Evolutionary conservation across 2,888 invertebrate species (phyloP).

Genomic region (Tortrix viridana): DNA sequence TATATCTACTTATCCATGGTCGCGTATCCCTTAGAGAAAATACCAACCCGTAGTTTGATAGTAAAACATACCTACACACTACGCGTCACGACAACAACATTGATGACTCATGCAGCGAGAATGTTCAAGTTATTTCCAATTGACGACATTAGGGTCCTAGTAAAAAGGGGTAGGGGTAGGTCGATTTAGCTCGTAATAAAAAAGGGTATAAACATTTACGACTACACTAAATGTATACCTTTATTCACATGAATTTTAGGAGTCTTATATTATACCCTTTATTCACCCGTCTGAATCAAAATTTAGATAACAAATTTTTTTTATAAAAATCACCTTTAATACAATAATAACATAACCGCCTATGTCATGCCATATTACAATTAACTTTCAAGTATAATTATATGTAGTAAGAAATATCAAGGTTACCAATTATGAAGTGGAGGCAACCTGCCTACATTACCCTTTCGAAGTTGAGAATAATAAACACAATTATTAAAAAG

Average conservation of each 20-base stretch:
- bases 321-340: neutral
- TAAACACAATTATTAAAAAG: neutral
- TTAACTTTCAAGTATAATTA: conserved; percentile 37
- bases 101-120: conserved; percentile 18
- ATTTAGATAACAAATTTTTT: neutral
- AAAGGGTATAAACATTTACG: too few relatives aligned
- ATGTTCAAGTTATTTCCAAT: neutral
- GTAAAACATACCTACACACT: neutral
- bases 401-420: conserved; percentile 34
- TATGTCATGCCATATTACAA: conserved; percentile 18
- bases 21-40: neutral
- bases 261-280: too few relatives aligned
- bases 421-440: conserved; percentile 29
- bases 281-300: too few relatives aligned
- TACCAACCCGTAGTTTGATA: neutral
- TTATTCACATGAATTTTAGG: too few relatives aligned
- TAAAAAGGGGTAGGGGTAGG: too few relatives aligned
- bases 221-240: too few relatives aligned
- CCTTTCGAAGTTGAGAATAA: conserved; percentile 17
- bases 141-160: too few relatives aligned
- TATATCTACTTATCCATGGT: too few relatives aligned
- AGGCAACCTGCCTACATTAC: conserved; percentile 19
- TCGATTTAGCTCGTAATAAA: too few relatives aligned
- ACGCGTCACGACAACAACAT: conserved; percentile 3
- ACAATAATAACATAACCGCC: conserved; percentile 7